These are phyloP conservation scores for Camponotus floridanus DNA, from an alignment of 1,140 invertebrate genomes.

Conservation along the genomic window DNA sequence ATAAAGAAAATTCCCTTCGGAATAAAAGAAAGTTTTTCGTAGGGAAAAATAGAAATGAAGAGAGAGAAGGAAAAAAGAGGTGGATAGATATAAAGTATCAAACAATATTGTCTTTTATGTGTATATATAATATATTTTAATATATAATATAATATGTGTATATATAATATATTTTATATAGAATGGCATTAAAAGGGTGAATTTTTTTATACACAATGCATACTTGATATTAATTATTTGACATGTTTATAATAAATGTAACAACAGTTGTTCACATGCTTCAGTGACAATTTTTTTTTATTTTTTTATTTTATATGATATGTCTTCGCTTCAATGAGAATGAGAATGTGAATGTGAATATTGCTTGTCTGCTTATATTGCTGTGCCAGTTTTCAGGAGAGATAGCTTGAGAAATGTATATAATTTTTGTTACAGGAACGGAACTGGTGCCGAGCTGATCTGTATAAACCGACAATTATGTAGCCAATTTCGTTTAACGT, in stretches of 20 bases:
- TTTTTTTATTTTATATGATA: not conserved
- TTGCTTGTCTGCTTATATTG: not conserved
- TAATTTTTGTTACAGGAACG: conserved; percentile 83
- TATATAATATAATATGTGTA: too few species aligned
- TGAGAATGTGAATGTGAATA: not conserved
- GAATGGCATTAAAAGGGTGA: not conserved
- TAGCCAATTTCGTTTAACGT: conserved; percentile 70
- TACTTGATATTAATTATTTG: not conserved
- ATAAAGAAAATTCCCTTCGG: conserved; percentile 50
- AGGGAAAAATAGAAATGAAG: conserved; percentile 20
- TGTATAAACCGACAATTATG: conserved; percentile 48
- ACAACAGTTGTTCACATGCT: not conserved
- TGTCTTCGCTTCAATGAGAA: not conserved
- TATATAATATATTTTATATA: conserved; percentile 13
- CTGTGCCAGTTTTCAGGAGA: not conserved
- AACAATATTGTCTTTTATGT: not conserved
- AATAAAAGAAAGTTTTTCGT: conserved; percentile 17
- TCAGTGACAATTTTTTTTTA: not conserved
- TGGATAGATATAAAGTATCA: not conserved
- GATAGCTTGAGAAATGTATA: conserved; percentile 4
- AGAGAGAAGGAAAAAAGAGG: not conserved
- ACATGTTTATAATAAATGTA: not conserved
- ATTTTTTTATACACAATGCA: not conserved
- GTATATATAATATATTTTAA: conserved; percentile 16
- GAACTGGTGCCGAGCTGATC: conserved; percentile 83